Evolutionary conservation across 2,113 vertebrate species (phyloP), one percentile per base, ranked within the genome.

Genomic region (Anseranas semipalmata): DNA sequence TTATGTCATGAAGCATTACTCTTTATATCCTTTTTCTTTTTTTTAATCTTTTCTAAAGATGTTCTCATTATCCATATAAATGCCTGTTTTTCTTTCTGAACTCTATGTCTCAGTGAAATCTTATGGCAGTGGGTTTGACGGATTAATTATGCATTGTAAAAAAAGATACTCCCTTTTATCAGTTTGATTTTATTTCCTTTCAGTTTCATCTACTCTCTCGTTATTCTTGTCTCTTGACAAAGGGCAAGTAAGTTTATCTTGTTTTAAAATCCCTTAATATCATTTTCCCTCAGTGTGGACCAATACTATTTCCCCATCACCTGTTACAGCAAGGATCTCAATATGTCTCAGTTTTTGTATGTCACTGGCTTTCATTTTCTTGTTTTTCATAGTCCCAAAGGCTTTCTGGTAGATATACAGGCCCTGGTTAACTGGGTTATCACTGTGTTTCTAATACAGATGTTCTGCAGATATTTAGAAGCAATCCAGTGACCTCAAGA

Each of bases 141-240:
- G 60, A 81, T 85, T 90, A 95, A 96, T 90, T 96, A 92, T 90
- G 70, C 46, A 74, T 72, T 68, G 15, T 60, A 88, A 86, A 37
- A 94, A 94, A 90, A 92, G 46, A 68, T 60, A 62, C 15, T 92
- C n/a, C 32, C 79, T 93, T 96, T 96, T 85, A 94, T 96, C 90
- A 84, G 39, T 68, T 82, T 56, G 76, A 90, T 87, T 93, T 95
- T 94, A 90, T 95, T 96, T 94, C 30, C 35, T 85, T 87, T 89
- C 88, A 74, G 32, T 93, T 96, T 94, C 75, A 75, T 86, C 70
- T 94, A n/a, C 60, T 48, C 58, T 84, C 52, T 87, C 32, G 2
- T 94, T 94, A 78, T 89, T 94, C 65, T 94, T 94, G 22, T 75
- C 76, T 93, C 48, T 75, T 92, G 65, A 78, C 52, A 93, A 81